Percentiles rank a stretch among this genome's conserved stretches.
phyloP scores from a whole-genome alignment of 2,888 invertebrate genomes.

The Notodromas monacha region DNA sequence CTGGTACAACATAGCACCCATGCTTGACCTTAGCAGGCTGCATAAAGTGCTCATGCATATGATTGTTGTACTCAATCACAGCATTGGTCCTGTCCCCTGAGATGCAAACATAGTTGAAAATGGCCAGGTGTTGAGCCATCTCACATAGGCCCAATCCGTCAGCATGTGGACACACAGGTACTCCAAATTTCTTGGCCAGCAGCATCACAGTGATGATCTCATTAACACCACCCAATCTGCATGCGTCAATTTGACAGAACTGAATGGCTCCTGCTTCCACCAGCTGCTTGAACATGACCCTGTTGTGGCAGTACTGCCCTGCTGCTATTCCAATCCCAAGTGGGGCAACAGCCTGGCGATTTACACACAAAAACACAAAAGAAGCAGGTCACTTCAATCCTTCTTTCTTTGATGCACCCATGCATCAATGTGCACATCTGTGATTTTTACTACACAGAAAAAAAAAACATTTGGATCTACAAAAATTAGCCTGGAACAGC shows the following conservation, averaged over 20 bases:
- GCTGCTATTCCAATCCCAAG: constrained; percentile 50
- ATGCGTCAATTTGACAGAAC: constrained; percentile 65
- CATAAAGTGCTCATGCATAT: constrained; percentile 18
- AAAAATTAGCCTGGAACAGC: no score
- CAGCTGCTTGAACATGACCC: constrained; percentile 70
- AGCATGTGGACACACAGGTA: constrained; percentile 71
- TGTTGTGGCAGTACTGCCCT: constrained; percentile 67
- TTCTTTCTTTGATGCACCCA: no score
- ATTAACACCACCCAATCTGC: constrained; percentile 54
- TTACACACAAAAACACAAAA: not conserved
- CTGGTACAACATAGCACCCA: constrained; percentile 15
- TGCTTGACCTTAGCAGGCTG: constrained; percentile 15
- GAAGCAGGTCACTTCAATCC: no score
- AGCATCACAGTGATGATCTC: constrained; percentile 56
- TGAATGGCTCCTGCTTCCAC: constrained; percentile 43
- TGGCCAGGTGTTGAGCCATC: constrained; percentile 66
- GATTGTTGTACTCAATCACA: constrained; percentile 18
- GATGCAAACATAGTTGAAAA: constrained; percentile 46
- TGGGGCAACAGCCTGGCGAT: constrained; percentile 16
- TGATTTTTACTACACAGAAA: not conserved
- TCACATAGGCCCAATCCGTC: constrained; percentile 80
- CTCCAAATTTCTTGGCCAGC: constrained; percentile 35
- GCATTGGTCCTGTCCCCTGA: constrained; percentile 27
- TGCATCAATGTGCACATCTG: no score
- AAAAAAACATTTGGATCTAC: no score